Evolutionary conservation across 1,140 invertebrate species (phyloP).

Genomic region (Lycorma delicatula): DNA sequence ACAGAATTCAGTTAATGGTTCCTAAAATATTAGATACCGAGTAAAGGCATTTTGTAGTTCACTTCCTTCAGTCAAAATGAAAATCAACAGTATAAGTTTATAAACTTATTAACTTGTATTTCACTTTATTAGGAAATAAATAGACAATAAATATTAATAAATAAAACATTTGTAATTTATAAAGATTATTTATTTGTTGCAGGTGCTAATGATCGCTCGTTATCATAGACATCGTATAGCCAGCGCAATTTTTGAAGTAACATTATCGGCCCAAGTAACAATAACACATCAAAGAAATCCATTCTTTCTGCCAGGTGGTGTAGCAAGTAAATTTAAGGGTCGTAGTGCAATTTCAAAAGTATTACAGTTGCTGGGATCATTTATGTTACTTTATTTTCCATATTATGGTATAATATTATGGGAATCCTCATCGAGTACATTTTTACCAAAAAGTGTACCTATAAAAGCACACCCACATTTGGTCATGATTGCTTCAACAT

Average conservation of each 20-base stretch:
- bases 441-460: conserved; percentile 1
- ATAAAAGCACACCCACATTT: conserved; percentile 39
- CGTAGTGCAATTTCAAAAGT: conserved; percentile 56
- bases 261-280: conserved; percentile 70
- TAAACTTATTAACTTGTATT: too few species aligned
- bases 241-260: conserved; percentile 75
- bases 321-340: conserved; percentile 46
- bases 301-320: conserved; percentile 43
- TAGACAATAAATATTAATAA: too few species aligned
- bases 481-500: conserved; percentile 44
- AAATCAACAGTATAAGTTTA: too few species aligned
- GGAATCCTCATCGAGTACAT: conserved; percentile 38
- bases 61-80: too few species aligned
- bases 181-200: too few species aligned
- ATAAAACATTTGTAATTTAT: too few species aligned
- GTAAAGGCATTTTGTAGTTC: too few species aligned
- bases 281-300: conserved; percentile 73
- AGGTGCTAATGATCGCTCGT: conserved; percentile 66
- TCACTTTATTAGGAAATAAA: too few species aligned
- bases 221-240: conserved; percentile 75
- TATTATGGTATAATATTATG: conserved; percentile 63
- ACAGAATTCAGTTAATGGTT: too few species aligned
- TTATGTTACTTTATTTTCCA: conserved; percentile 61
- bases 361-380: conserved; percentile 50
- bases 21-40: too few species aligned